phyloP scores from a whole-genome alignment of 2,888 invertebrate species.

The Apomyelois bistriatella region DNA sequence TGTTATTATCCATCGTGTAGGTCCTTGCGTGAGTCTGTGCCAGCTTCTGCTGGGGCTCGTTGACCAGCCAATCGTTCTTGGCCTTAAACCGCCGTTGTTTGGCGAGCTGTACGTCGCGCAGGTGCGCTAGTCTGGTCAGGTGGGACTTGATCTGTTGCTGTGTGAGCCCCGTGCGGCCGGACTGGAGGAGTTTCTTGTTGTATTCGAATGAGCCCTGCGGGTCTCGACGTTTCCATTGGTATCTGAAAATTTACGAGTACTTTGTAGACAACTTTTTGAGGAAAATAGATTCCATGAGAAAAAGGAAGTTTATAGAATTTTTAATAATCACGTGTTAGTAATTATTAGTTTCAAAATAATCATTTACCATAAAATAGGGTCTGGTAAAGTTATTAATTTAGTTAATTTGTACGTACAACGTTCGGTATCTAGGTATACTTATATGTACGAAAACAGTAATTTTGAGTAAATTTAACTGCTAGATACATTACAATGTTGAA shows the following conservation, averaged over 20 bases:
- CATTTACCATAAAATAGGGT: too few relatives aligned
- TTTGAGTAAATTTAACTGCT: not conserved
- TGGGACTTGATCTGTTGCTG: slow-evolving; percentile 61
- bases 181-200: slow-evolving; percentile 63
- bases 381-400: too few relatives aligned
- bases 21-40: slow-evolving; percentile 74
- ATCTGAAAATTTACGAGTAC: slow-evolving; percentile 42
- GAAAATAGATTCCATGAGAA: too few relatives aligned
- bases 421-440: too few relatives aligned
- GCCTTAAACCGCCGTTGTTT: slow-evolving; percentile 48
- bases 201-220: slow-evolving; percentile 66
- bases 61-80: slow-evolving; percentile 58
- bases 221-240: slow-evolving; percentile 69
- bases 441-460: not conserved
- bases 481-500: slow-evolving; percentile 4
- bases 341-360: too few relatives aligned
- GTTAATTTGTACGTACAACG: too few relatives aligned
- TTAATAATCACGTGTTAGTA: too few relatives aligned
- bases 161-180: slow-evolving; percentile 63
- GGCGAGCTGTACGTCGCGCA: slow-evolving; percentile 66
- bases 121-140: slow-evolving; percentile 57
- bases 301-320: too few relatives aligned
- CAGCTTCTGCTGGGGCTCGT: slow-evolving; percentile 55
- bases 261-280: too few relatives aligned
- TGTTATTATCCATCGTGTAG: slow-evolving; percentile 74